Evolutionary conservation across 2,113 vertebrate species (phyloP), one percentile per base, ranked within the genome.

Genomic region (Coptodon rendalli): DNA sequence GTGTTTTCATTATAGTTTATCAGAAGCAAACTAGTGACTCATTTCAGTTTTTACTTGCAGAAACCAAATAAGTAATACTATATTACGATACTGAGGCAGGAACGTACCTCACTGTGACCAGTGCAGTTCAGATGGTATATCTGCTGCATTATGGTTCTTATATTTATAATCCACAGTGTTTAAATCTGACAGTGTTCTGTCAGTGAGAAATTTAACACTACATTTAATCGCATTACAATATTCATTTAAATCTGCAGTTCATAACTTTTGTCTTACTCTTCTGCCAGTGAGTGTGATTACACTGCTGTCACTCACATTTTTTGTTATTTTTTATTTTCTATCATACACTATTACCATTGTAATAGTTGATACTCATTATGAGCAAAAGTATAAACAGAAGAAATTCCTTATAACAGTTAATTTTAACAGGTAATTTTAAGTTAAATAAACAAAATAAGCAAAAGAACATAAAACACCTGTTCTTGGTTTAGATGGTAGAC

Each of bases 401-500:
- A 36, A 63, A 19, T 31, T 63, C 68, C 14, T 29, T 76, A 11
- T 17, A 27, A 76, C 40, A 48, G 24, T 7, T 76, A 14, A 61
- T 61, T 61, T 31, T 61, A 61, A 61, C 14, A 80, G 34, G 9
- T 12, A 2, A 80, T 81, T 56, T 68, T 3, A 76, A 78, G 34
- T 36, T 19, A 29, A 56, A 9, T 3, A 13, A 56, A 59, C 81
- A 19, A 19, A 66, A 38, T 19, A 52, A 53, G 22, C 38, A 52
- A 6, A 85, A 56, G 3, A 79, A 2, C 7, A n/a, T 48, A 9
- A 16, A 80, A 5, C 22, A 3, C n/a, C 2, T 90, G 14, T 92
- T 2, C 87, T 63, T 87, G 43, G 6, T 53, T 48, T 76, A 96
- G 96, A 97, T 97, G 96, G 96, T 97, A 50, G 96, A 97, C 88